Conservation (phyloP, 2,888 invertebrate genomes). For the Hylaea fasciaria region DNA sequence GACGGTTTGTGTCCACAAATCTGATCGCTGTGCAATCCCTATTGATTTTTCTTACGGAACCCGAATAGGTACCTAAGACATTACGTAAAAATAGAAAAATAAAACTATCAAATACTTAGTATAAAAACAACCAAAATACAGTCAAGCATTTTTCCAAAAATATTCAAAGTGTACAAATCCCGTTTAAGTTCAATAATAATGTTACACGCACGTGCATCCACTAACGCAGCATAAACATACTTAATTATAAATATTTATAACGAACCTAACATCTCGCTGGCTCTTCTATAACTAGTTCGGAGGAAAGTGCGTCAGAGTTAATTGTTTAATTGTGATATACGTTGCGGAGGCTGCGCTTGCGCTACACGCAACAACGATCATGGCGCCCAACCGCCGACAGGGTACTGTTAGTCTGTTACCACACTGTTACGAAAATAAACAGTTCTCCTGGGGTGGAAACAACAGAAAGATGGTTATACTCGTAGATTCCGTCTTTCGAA, state of each 20-base stretch:
- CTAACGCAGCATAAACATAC: slow-evolving; percentile 46
- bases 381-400: slow-evolving; percentile 31
- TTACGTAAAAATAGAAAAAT: too few species aligned
- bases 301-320: slow-evolving; percentile 77
- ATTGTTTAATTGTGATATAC: slow-evolving; percentile 74
- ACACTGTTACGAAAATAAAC: slow-evolving; percentile 7
- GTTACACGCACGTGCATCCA: slow-evolving; percentile 29
- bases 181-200: too few species aligned
- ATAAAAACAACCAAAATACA: too few species aligned
- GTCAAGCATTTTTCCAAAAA: too few species aligned
- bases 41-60: too few species aligned
- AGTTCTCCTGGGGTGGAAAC: slow-evolving; percentile 43
- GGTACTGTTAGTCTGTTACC: slow-evolving; percentile 12
- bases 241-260: slow-evolving; percentile 64
- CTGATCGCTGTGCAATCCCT: too few species aligned
- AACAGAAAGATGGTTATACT: slow-evolving; percentile 59
- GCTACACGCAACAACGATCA: slow-evolving; percentile 58
- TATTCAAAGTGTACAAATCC: too few species aligned
- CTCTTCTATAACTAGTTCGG: slow-evolving; percentile 64
- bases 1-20: too few species aligned
- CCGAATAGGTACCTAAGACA: too few species aligned
- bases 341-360: slow-evolving; percentile 59
- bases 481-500: slow-evolving; percentile 44
- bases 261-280: slow-evolving; percentile 52
- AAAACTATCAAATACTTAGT: too few species aligned